Base-by-base conservation (phyloP, 1,140 invertebrate species). In the Neodiprion lecontei region DNA sequence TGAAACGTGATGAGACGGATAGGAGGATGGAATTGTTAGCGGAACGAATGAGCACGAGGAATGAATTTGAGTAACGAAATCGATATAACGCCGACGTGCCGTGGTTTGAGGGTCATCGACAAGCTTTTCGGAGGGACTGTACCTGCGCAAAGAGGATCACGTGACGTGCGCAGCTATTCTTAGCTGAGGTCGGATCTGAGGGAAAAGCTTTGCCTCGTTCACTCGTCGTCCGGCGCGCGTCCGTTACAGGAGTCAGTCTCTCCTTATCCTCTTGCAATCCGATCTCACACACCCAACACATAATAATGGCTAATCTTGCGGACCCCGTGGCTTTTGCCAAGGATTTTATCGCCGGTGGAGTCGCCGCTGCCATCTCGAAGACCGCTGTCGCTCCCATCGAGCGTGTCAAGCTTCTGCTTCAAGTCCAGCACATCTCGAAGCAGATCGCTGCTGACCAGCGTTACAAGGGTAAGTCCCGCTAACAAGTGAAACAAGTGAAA, bases 331-430 rank as follows among this genome's bases (percentile, higher is more conserved):
- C 91, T 69, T 96, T 96, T 80, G 83, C 91, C 76, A 96, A 96
- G 86, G 95, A 96, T 90, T 96, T 97, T 84, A 80, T 95, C 4
- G 95, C 95, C 72, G 95, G 95, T 81, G 96, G 96, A 79, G 90
- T 96, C 74, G 93, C 96, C 47, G 96, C 96, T 47, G 96, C 96
- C 5, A 91, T 96, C 68, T 96, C 96, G 17, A 97, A 97, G 85
- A 96, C 95, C 17, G 91, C 93, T 12, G 94, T 96, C 23, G 95
- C 95, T 9, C 95, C 96, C 0, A 97, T 98, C 81, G 96, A 98
- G 88, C 91, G 96, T 83, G 95, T 98, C 47, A 98, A 98, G 86
- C 89, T 98, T 66, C 91, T 98, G 71, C 91, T 98, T 70, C 96
- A 96, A 88, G 95, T 96, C 74, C 95, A 96, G 89, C 94, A 95